Evolutionary conservation across 2,113 vertebrate genomes (phyloP).

Genomic region (Micronycteris hirsuta): DNA sequence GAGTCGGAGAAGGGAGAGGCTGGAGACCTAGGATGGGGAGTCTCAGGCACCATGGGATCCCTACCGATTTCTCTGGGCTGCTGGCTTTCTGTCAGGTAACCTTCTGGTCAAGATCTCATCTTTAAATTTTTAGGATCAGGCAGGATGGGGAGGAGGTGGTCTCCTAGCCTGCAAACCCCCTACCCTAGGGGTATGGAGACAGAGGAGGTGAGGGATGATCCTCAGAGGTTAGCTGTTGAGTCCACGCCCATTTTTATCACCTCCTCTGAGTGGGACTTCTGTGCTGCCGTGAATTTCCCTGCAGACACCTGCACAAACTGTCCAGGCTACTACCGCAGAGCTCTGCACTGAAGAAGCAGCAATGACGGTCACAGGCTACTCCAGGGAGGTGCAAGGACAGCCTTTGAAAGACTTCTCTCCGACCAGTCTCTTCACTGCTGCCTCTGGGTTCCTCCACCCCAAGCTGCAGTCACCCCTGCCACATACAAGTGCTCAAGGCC

Average conservation of each 20-base stretch:
- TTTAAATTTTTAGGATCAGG: not conserved
- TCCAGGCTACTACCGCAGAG: not conserved
- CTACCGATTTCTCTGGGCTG: not conserved
- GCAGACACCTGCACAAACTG: not conserved
- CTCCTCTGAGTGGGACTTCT: not conserved
- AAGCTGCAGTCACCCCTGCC: not conserved
- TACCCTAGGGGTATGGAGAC: not conserved
- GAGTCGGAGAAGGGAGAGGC: not conserved
- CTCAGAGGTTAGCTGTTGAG: not conserved
- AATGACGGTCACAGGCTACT: not conserved
- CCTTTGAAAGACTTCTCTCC: not conserved
- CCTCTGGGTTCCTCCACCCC: not conserved
- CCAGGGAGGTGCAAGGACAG: not conserved
- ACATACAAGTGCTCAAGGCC: not conserved
- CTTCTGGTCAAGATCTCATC: not conserved
- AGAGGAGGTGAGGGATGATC: not conserved
- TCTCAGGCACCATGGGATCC: not conserved
- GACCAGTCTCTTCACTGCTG: not conserved
- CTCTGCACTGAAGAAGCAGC: not conserved
- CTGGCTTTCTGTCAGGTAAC: not conserved
- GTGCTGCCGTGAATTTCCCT: not conserved
- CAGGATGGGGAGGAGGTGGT: not conserved
- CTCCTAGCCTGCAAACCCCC: too few relatives aligned
- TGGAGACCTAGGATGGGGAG: not conserved
- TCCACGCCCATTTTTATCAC: not conserved